These are phyloP conservation scores for Phoxinus phoxinus DNA, from an alignment of 2,113 vertebrate genomes.

Conservation along the genomic window DNA sequence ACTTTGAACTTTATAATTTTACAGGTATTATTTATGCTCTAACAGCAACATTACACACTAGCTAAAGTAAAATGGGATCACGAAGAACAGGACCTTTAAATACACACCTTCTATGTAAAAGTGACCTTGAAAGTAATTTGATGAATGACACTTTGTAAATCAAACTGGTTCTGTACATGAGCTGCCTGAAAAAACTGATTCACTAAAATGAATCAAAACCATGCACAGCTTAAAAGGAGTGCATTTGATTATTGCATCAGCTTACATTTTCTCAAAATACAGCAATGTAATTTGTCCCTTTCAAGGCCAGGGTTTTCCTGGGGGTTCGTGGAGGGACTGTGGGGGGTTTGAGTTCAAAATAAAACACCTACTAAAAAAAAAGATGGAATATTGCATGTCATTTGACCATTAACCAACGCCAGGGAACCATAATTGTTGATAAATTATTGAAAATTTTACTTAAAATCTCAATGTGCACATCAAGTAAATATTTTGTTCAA, in stretches of 20 bases:
- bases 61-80: too few relatives aligned
- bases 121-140: slow-evolving; percentile 31
- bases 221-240: neutral
- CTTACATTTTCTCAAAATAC: neutral
- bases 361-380: neutral
- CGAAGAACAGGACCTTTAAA: too few relatives aligned
- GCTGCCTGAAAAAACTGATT: neutral
- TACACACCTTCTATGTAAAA: slow-evolving; percentile 24
- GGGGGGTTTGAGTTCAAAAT: neutral
- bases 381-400: neutral
- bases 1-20: too few relatives aligned
- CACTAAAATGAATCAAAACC: neutral
- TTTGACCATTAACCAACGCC: neutral
- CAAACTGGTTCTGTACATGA: too few relatives aligned
- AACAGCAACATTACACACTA: too few relatives aligned
- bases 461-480: neutral
- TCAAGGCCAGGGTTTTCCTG: neutral
- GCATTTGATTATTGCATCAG: neutral
- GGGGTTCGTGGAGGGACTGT: neutral
- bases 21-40: too few relatives aligned
- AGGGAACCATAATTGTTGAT: neutral
- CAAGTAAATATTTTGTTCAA: neutral
- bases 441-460: neutral
- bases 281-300: neutral
- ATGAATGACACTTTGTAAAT: too few relatives aligned